phyloP scores from a whole-genome alignment of 2,888 invertebrate genomes.

The Hymenopus coronatus region DNA sequence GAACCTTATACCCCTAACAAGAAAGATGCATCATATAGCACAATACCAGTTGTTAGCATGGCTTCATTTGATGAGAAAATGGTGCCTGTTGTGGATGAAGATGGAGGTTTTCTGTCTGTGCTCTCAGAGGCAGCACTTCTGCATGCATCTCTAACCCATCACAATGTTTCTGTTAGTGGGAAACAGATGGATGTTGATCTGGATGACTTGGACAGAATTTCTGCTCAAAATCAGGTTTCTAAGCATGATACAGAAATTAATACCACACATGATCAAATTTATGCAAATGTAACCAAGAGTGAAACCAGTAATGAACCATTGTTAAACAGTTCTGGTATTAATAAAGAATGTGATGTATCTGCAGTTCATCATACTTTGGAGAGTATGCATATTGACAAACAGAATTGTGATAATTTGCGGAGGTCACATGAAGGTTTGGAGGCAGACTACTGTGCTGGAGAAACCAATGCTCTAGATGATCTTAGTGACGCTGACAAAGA shows the following conservation, averaged over 20 bases:
- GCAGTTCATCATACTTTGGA: background rate
- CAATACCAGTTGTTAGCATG: background rate
- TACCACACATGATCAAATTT: background rate
- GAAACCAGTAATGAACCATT: background rate
- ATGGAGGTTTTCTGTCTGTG: conserved; percentile 9
- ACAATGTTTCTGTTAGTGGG: background rate
- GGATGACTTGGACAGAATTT: background rate
- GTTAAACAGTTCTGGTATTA: background rate
- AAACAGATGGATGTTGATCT: background rate
- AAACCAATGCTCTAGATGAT: background rate
- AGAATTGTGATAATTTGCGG: background rate
- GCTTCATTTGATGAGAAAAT: background rate
- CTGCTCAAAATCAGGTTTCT: background rate
- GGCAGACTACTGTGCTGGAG: background rate
- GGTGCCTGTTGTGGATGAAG: background rate
- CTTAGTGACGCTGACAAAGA: background rate
- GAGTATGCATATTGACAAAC: too few relatives aligned
- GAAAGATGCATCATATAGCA: background rate
- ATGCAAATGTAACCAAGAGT: background rate
- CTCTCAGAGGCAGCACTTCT: conserved; percentile 5
- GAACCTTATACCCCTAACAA: background rate
- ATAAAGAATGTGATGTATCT: background rate
- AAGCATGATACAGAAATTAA: background rate
- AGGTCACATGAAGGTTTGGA: background rate
- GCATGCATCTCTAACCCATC: background rate